These are phyloP conservation scores for Amphiura filiformis DNA, from an alignment of 35 echinoderm and acorn worm genomes.

Conservation along the genomic window DNA sequence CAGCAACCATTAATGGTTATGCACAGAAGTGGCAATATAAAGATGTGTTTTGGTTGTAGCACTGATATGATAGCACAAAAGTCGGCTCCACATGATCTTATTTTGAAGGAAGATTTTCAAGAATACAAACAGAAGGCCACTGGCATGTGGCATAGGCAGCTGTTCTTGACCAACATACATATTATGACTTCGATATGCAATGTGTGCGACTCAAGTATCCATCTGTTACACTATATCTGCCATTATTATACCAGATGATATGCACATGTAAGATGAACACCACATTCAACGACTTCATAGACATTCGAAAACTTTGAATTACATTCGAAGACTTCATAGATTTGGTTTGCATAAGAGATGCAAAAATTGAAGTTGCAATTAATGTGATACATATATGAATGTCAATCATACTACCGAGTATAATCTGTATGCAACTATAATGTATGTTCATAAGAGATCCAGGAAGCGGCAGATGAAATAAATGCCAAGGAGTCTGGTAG, in stretches of 20 bases:
- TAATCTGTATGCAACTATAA: too few species aligned
- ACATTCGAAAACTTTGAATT: too few species aligned
- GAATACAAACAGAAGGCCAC: neutral
- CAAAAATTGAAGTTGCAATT: neutral
- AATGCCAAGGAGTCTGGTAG: neutral
- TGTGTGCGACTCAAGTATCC: neutral
- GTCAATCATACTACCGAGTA: too few species aligned
- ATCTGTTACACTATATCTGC: neutral
- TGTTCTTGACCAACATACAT: neutral
- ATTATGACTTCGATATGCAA: neutral
- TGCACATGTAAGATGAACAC: neutral
- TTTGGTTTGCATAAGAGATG: slow-evolving; percentile 12
- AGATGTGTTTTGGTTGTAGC: neutral
- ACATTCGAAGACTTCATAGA: neutral
- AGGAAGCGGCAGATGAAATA: slow-evolving; percentile 8
- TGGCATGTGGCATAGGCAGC: neutral
- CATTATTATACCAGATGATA: neutral
- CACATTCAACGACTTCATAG: neutral
- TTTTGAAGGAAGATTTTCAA: neutral
- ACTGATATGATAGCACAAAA: neutral
- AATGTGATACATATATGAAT: too few species aligned
- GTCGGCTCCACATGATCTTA: neutral
- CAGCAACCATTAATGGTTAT: neutral
- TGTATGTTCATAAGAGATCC: too few species aligned
- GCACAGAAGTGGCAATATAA: neutral